Evolutionary conservation across 1,140 invertebrate species (phyloP).

Genomic region (Bemisia tabaci): DNA sequence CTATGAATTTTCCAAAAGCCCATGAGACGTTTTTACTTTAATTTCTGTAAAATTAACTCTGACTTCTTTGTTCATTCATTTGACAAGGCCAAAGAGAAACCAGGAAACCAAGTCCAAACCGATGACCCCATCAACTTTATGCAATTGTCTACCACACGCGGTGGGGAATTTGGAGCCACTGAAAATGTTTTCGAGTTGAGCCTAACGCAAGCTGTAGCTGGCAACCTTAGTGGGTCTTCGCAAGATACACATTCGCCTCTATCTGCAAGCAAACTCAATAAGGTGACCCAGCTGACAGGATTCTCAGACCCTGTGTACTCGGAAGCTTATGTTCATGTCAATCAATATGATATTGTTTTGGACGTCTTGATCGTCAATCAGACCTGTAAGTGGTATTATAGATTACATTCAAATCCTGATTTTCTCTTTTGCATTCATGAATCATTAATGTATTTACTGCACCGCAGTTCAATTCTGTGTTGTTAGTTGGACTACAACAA

Average conservation of each 20-base stretch:
- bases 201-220: constrained; percentile 76
- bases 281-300: constrained; percentile 98
- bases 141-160: constrained; percentile 60
- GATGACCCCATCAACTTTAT: constrained; percentile 79
- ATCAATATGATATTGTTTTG: constrained; percentile 97
- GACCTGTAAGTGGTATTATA: constrained; percentile 44
- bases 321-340: constrained; percentile 97
- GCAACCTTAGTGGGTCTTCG: constrained; percentile 26
- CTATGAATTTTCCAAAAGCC: too few relatives aligned
- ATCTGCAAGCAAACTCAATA: constrained; percentile 50
- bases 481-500: background rate
- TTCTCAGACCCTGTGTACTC: constrained; percentile 99
- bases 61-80: background rate
- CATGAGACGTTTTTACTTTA: too few relatives aligned
- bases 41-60: background rate
- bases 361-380: constrained; percentile 97
- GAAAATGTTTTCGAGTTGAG: constrained; percentile 93
- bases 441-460: background rate
- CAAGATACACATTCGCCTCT: constrained; percentile 14
- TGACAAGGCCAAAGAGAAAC: constrained; percentile 50
- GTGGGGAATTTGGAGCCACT: constrained; percentile 49
- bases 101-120: constrained; percentile 55
- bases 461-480: too few relatives aligned
- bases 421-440: background rate
- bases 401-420: background rate